Evolutionary conservation across 2,113 vertebrate species (phyloP), one percentile per base, ranked within the genome.

Genomic region (Clinocottus analis): DNA sequence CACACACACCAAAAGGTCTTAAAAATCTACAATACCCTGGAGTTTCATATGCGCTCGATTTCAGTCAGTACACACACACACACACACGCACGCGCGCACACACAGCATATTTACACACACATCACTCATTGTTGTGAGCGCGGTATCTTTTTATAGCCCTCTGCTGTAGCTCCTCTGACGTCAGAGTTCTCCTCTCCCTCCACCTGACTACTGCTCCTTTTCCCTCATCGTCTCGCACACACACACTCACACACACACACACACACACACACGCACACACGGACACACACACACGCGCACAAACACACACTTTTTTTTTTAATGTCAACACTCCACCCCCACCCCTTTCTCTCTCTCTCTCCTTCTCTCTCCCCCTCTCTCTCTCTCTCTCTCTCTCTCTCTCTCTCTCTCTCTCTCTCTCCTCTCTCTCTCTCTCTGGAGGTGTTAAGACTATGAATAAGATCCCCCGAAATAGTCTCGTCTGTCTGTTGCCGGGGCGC

Each of bases 401-500:
- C 49, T 45, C 43, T 45, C 45, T 21, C 17, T 21, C 17, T 21
- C 17, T 47, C 45, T 47, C 49, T 53, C 49, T 23, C 2, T 53
- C 49, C 49, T 53, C 49, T 45, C 43, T 45, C 45, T 21, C 17
- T 21, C 17, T 21, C 17, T 47, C 45, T 47, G 23, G 80, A 79
- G 83, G 85, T 77, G 84, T 85, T 49, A 77, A 73, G 75, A 86
- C 63, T 85, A 76, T 67, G 80, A 87, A 81, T 73, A 65, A 70
- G 25, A 21, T 83, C 82, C 76, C 55, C 23, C 51, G 72, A 80
- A 91, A 92, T 90, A 87, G 82, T 69, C 76, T 77, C 13, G 45
- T 87, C 29, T 80, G 45, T 60, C 70, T 87, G 87, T 90, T 91
- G 86, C 89, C 74, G 76, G 80, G 70, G 80, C 76, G 60, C 85